phyloP scores from a whole-genome alignment of 2,797 vertebrate genomes.

The Rhabdomys pumilio region DNA sequence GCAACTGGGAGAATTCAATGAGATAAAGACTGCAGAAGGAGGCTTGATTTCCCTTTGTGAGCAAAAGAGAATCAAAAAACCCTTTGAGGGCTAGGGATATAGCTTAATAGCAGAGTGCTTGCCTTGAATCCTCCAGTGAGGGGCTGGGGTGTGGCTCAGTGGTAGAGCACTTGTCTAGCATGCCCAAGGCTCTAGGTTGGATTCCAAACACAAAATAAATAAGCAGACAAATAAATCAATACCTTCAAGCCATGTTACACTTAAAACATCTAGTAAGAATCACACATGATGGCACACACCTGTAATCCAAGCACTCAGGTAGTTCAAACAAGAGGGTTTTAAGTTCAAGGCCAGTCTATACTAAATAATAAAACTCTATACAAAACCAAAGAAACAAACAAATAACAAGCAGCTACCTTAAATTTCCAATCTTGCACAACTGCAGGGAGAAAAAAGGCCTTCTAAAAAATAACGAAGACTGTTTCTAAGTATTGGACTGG shows the following conservation, averaged over 20 bases:
- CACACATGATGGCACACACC: background rate
- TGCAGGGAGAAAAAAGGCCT: background rate
- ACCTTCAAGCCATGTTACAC: background rate
- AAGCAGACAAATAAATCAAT: background rate
- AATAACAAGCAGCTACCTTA: background rate
- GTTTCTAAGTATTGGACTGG: background rate
- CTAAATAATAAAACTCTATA: background rate
- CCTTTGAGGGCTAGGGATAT: background rate
- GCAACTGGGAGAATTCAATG: slow-evolving; percentile 12
- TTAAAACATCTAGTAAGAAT: background rate
- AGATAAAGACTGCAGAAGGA: background rate
- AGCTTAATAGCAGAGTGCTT: background rate
- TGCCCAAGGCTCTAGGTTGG: background rate
- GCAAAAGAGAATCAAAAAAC: background rate
- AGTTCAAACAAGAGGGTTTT: background rate
- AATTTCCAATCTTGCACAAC: background rate
- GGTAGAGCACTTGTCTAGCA: background rate
- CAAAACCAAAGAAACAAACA: background rate
- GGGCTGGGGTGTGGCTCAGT: background rate
- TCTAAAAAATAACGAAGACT: background rate
- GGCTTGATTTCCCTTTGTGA: background rate
- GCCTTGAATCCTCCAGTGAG: background rate
- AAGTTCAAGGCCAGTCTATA: background rate
- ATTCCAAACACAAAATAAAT: background rate
- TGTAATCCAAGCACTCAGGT: background rate